phyloP scores from a whole-genome alignment of 2,888 invertebrate species.

The Rhimphoctona megacephalus region DNA sequence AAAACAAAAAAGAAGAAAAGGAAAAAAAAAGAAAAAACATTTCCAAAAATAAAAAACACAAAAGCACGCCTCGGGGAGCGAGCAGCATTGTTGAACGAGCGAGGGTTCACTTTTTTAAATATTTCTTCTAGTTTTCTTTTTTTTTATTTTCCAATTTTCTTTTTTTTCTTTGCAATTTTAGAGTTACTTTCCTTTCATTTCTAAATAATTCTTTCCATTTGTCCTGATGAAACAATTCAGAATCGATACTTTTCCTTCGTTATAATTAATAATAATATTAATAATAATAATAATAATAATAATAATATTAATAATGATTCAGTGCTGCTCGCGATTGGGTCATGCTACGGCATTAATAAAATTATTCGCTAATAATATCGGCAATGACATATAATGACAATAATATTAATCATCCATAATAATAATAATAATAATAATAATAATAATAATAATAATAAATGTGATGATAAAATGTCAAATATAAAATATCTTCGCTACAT shows the following conservation, averaged over 20 bases:
- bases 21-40: conserved; percentile 59
- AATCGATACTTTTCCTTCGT: conserved; percentile 33
- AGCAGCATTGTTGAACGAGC: conserved; percentile 65
- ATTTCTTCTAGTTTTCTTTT: conserved; percentile 1
- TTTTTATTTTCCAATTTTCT: conserved; percentile 9
- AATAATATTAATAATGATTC: conserved; percentile 57
- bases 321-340: conserved; percentile 66
- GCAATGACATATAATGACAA: conserved; percentile 66
- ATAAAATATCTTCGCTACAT: conserved; percentile 81
- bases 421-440: conserved; percentile 49
- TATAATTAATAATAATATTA: conserved; percentile 60
- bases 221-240: conserved; percentile 48
- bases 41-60: conserved; percentile 42
- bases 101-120: conserved; percentile 38
- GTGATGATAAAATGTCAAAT: conserved; percentile 73
- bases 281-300: conserved; percentile 63
- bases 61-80: conserved; percentile 58
- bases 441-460: conserved; percentile 65
- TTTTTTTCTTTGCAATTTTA: conserved; percentile 13
- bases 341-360: conserved; percentile 64
- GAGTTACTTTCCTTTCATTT: not conserved
- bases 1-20: conserved; percentile 59
- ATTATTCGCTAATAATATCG: conserved; percentile 68
- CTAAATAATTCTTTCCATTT: conserved; percentile 12
- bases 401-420: conserved; percentile 51